phyloP scores from a whole-genome alignment of 2,888 invertebrate species.

The Diploptera punctata region DNA sequence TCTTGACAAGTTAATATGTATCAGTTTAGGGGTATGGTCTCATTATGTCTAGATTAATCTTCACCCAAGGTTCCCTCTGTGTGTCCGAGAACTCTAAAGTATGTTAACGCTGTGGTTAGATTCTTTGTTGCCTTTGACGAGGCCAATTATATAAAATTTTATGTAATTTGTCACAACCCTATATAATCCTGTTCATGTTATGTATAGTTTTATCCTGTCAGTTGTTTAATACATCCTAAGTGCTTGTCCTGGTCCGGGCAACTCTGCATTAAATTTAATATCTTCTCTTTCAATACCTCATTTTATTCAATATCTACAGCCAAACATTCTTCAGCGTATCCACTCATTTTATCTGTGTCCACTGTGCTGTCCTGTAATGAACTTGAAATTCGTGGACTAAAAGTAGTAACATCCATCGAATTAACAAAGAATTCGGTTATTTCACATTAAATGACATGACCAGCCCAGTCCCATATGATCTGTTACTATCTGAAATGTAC shows the following conservation, averaged over 20 bases:
- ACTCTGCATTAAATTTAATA: neutral
- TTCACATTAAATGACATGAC: slow-evolving; percentile 23
- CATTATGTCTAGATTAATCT: neutral
- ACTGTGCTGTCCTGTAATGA: slow-evolving; percentile 18
- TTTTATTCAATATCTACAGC: too few species aligned
- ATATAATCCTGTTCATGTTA: neutral
- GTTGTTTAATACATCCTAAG: neutral
- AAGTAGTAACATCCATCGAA: slow-evolving; percentile 27
- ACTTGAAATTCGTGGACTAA: slow-evolving; percentile 32
- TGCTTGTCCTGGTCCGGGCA: slow-evolving; percentile 8
- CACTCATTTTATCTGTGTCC: slow-evolving; percentile 30
- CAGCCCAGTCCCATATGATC: slow-evolving; percentile 29
- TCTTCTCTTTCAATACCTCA: neutral
- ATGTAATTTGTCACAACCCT: neutral
- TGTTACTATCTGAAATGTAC: slow-evolving; percentile 35
- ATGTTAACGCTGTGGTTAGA: neutral
- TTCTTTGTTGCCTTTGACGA: slow-evolving; percentile 4
- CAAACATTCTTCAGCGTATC: neutral
- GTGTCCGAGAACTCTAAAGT: neutral
- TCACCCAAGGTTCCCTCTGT: neutral
- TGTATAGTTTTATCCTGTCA: neutral
- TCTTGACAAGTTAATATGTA: slow-evolving; percentile 1
- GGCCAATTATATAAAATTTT: neutral
- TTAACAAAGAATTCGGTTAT: slow-evolving; percentile 21
- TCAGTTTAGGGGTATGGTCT: neutral